Percentiles rank a stretch among this genome's conserved stretches.
These are phyloP conservation scores for Acanthornis magna DNA, from an alignment of 2,797 vertebrate genomes.

Conservation along the genomic window DNA sequence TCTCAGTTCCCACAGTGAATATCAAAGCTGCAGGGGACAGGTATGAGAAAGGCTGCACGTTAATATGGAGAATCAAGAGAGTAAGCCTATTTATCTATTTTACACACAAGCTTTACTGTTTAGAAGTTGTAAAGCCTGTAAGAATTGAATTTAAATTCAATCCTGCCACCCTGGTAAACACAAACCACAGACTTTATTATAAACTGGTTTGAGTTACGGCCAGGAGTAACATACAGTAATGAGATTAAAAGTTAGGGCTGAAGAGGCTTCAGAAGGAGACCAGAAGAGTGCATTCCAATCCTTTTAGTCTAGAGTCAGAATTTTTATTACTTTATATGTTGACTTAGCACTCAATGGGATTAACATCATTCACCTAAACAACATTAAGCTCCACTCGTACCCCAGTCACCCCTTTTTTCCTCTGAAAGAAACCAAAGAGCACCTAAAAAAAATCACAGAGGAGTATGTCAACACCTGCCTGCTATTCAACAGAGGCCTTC, in stretches of 20 bases:
- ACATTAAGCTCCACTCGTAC: neutral
- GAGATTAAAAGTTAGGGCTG: neutral
- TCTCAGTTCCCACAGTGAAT: neutral
- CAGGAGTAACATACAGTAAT: neutral
- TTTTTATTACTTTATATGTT: neutral
- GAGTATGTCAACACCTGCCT: neutral
- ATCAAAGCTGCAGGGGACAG: neutral
- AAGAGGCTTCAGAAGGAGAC: neutral
- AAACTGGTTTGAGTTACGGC: neutral
- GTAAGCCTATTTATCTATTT: neutral
- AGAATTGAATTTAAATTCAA: neutral
- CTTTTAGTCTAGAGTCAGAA: neutral
- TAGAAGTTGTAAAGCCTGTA: neutral
- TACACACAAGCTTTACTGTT: neutral
- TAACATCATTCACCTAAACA: conserved; percentile 8
- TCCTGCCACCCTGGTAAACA: neutral
- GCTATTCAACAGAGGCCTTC: neutral
- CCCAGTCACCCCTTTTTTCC: neutral
- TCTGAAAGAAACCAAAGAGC: neutral
- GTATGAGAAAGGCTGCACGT: neutral
- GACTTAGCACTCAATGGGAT: neutral
- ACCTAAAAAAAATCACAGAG: neutral
- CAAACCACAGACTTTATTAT: neutral
- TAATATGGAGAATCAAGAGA: neutral
- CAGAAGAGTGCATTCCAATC: neutral